Evolutionary conservation across 2,113 vertebrate genomes (phyloP).

Genomic region (Chaenogobius annularis): DNA sequence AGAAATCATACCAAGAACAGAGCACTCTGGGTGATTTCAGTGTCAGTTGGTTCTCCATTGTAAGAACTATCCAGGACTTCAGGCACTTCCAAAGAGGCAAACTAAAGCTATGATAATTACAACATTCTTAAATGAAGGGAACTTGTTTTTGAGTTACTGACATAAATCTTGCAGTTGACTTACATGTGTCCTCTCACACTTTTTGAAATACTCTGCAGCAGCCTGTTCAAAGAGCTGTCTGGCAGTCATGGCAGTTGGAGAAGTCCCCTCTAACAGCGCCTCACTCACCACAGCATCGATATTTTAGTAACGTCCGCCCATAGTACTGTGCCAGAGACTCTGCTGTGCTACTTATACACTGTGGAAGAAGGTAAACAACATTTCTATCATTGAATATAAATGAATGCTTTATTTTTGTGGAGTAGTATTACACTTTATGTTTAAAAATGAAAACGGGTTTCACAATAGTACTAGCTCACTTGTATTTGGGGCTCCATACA

Average conservation of each 20-base stretch:
- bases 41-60: background rate
- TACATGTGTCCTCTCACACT: slow-evolving; percentile 70
- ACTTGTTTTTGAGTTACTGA: background rate
- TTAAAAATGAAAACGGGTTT: background rate
- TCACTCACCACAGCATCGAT: slow-evolving; percentile 81
- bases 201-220: slow-evolving; percentile 63
- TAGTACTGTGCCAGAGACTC: slow-evolving; percentile 78
- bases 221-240: slow-evolving; percentile 77
- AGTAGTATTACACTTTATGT: background rate
- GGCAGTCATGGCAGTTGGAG: slow-evolving; percentile 61
- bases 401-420: background rate
- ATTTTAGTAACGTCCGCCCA: slow-evolving; percentile 66
- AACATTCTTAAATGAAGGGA: background rate
- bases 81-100: background rate
- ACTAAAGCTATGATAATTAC: background rate
- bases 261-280: slow-evolving; percentile 71
- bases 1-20: background rate
- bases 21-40: background rate
- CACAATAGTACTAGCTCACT: slow-evolving; percentile 69
- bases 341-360: slow-evolving; percentile 79
- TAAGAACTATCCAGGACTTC: background rate
- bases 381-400: background rate
- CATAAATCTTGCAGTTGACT: slow-evolving; percentile 30
- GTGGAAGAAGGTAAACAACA: background rate
- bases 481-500: slow-evolving; percentile 84